These are phyloP conservation scores for Subacronicta megacephala DNA, from an alignment of 2,888 invertebrate species.

Conservation along the genomic window DNA sequence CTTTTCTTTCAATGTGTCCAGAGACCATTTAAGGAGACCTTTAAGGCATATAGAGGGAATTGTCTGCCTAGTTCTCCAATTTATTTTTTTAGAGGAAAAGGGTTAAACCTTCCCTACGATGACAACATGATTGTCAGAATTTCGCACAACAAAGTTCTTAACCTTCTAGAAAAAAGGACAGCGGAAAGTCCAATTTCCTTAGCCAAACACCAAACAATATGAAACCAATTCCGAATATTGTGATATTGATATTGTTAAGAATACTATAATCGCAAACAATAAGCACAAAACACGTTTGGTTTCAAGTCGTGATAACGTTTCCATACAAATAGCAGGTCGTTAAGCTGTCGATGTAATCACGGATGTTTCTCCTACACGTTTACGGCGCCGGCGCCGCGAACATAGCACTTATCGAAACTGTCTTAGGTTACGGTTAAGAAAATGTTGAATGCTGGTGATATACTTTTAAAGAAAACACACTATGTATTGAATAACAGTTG, in stretches of 20 bases:
- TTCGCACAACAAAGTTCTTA: too few species aligned
- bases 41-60: too few species aligned
- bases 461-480: too few species aligned
- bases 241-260: too few species aligned
- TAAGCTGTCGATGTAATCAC: slow-evolving; percentile 30
- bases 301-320: slow-evolving; percentile 35
- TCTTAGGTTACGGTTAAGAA: slow-evolving; percentile 21
- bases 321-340: slow-evolving; percentile 35
- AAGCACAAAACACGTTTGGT: slow-evolving; percentile 30
- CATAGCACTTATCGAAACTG: slow-evolving; percentile 22
- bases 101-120: too few species aligned
- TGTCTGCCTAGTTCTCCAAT: too few species aligned
- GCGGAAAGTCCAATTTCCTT: neutral
- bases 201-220: slow-evolving; percentile 11
- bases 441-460: neutral
- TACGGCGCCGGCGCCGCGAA: slow-evolving; percentile 12
- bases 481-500: too few species aligned
- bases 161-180: too few species aligned
- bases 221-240: slow-evolving; percentile 30
- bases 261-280: slow-evolving; percentile 19
- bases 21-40: too few species aligned
- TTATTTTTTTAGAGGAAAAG: too few species aligned
- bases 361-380: slow-evolving; percentile 13
- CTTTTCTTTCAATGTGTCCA: too few species aligned
- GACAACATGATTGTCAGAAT: too few species aligned